A percentile compares a stretch with the other conserved stretches of the same genome.
phyloP scores from a whole-genome alignment of 2,888 invertebrate species.

The Fragum sueziense region DNA sequence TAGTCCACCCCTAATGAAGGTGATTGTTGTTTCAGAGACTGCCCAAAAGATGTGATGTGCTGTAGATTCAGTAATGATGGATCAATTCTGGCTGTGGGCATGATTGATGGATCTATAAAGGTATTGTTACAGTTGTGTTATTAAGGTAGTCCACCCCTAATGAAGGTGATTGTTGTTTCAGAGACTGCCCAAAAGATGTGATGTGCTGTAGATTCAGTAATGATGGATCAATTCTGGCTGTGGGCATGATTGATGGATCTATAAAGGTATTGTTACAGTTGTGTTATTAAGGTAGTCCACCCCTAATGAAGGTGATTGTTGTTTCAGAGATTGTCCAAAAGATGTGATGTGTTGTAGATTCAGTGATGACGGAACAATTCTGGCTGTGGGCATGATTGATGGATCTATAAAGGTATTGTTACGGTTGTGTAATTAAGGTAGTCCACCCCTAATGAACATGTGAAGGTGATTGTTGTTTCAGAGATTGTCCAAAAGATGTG shows the following conservation, averaged over 20 bases:
- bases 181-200: slow-evolving; percentile 74
- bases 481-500: slow-evolving; percentile 74
- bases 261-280: slow-evolving; percentile 75
- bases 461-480: slow-evolving; percentile 53
- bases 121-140: too few relatives aligned
- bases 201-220: slow-evolving; percentile 79
- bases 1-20: too few relatives aligned
- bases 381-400: slow-evolving; percentile 79
- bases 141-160: too few relatives aligned
- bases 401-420: slow-evolving; percentile 76
- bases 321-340: slow-evolving; percentile 70
- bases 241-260: slow-evolving; percentile 77
- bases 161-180: slow-evolving; percentile 53
- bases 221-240: slow-evolving; percentile 76
- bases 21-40: slow-evolving; percentile 66
- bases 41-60: slow-evolving; percentile 77
- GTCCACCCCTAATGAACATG: too few relatives aligned
- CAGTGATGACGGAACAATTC: slow-evolving; percentile 71
- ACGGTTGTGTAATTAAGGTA: too few relatives aligned
- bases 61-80: slow-evolving; percentile 77
- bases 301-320: too few relatives aligned
- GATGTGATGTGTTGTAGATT: slow-evolving; percentile 80
- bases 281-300: too few relatives aligned
- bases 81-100: slow-evolving; percentile 76
- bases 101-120: slow-evolving; percentile 78